Base-by-base conservation (phyloP, 64 coral and sea anemone genomes). In the Stylophora pistillata region DNA sequence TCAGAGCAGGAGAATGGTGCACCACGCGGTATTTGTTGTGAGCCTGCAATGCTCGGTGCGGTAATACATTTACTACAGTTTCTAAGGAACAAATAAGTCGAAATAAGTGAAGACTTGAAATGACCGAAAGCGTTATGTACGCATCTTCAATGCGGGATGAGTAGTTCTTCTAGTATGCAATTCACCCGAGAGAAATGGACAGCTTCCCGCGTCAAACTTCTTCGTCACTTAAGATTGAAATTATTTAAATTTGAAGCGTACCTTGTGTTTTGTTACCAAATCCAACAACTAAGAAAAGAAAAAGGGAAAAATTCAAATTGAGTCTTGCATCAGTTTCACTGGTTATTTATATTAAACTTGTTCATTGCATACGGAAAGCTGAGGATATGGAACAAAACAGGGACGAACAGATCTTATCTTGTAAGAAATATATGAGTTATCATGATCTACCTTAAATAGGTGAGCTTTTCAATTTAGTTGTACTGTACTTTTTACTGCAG, bases 11-110 rank as follows among this genome's bases (percentile, higher is more conserved):
- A 21, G 87, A 73, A 71, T 96, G 95, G 75, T 96, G 95, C 70
- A 90, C 25, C 13, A 74, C 20, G 15, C 95, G 95, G 74, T 96
- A 96, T 78, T 78, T 96, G 80, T 96, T 96, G 78, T 96, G 95
- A 72, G 82, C 82, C 81, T 89, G 63, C 66, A 96, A 60, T 70
- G 91, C 90, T 47, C 87, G 71, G 55, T 89, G 91, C 9, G 58
- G 77, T 59, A 68, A 61, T 26, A 78, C 71, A 92, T 53, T 90
- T 71, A 31, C 74, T 3, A 41, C 4, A n/a, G 33, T 21, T 52
- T 53, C 32, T 81, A 57, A 15, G 56, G 37, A 64, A 16, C 14
- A 68, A 68, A 10, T 7, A 27, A 68, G 10, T 1, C 23, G 58
- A 61, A 21, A 64, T 64, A 64, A 64, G 23, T 20, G 15, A 18